Base-by-base conservation (phyloP, 2,113 vertebrate genomes). In the Anolis carolinensis region DNA sequence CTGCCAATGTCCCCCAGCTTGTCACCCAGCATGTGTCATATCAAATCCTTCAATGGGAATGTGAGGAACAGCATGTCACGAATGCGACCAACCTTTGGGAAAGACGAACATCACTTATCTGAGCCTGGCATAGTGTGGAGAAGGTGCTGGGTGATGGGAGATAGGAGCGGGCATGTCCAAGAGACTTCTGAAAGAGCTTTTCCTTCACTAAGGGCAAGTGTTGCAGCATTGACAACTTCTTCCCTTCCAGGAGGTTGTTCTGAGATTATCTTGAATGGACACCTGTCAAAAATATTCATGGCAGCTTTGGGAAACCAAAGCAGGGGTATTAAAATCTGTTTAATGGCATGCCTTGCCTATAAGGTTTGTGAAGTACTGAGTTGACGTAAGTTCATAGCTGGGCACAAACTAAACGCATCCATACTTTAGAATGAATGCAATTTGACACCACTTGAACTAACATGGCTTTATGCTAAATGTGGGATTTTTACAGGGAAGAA, bases 101-200 rank as follows among this genome's bases (percentile, higher is more conserved):
- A 92, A 93, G 67, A 76, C 50, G 89, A 87, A 88, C 85, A 72
- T 78, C 67, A 74, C 86, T 92, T 94, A 94, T 95, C 95, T 84
- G 70, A 91, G 88, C 81, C 85, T 70, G 85, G 89, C 83, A 75
- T 82, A 75, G 77, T 89, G 59, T 74, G 91, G 87, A 94, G 93
- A 91, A 93, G 91, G 94, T 92, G 94, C 86, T 91, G 89, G 94
- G 87, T 94, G 92, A 93, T 87, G 86, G 21, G 79, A 93, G 92
- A 95, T 95, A 93, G 27, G 39, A 75, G 82, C 44, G 88, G 39
- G 39, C 59, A 90, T 72, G 48, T 76, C 90, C 87, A 79, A 92
- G 87, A 86, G 86, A 89, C 62, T 44, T 93, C 84, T 92, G 90
- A 92, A 89, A 93, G 89, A 86, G 91, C 76, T 87, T 93, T 34